Evolutionary conservation across 2,113 vertebrate genomes (phyloP).

Genomic region (Cynopterus brachyotis): DNA sequence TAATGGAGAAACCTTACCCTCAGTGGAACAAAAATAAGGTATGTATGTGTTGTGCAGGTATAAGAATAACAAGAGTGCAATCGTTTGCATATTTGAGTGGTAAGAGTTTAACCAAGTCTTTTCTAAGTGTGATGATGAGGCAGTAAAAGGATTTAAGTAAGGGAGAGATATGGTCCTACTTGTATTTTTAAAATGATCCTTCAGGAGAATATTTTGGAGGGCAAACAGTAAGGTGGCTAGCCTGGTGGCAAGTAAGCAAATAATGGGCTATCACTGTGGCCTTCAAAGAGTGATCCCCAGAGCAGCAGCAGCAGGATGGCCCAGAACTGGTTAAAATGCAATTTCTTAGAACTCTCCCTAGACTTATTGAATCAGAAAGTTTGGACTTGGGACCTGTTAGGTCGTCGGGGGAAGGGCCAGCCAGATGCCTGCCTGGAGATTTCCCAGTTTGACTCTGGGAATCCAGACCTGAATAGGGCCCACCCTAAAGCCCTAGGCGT

Average conservation of each 20-base stretch:
- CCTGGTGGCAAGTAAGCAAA: background rate
- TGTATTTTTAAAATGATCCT: background rate
- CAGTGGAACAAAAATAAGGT: background rate
- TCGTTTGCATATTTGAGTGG: background rate
- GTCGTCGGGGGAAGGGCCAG: too few species aligned
- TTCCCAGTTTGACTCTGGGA: too few species aligned
- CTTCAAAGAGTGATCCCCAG: background rate
- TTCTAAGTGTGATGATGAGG: background rate
- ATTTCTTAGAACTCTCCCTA: background rate
- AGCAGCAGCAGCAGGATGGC: background rate
- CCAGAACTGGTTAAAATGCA: background rate
- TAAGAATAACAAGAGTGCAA: background rate
- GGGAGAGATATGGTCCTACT: background rate
- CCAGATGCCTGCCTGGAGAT: too few species aligned
- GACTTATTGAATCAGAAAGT: background rate
- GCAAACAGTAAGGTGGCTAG: background rate
- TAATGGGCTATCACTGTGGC: background rate
- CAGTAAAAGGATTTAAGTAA: background rate
- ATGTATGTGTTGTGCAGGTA: background rate
- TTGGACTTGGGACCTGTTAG: background rate
- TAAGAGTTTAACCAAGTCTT: background rate
- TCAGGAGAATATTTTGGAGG: background rate
- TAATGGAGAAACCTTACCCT: background rate
- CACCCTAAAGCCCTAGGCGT: too few species aligned
- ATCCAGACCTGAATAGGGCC: too few species aligned